Evolutionary conservation across 2,888 invertebrate genomes (phyloP).

Genomic region (Brachypalpus laphriformis): DNA sequence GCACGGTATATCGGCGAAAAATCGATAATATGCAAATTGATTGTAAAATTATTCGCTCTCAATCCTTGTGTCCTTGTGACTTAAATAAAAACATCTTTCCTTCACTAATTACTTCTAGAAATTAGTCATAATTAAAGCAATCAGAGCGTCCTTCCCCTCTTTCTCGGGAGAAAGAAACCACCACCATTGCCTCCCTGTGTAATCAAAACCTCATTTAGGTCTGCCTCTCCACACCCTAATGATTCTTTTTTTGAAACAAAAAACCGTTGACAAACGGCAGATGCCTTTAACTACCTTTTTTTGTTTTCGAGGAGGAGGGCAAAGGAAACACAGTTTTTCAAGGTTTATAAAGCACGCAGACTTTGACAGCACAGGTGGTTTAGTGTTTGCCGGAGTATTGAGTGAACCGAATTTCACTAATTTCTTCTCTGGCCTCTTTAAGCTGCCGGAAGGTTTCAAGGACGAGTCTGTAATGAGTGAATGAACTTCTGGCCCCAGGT

Average conservation of each 20-base stretch:
- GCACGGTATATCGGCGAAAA: background rate
- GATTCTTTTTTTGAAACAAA: background rate
- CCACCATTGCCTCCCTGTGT: background rate
- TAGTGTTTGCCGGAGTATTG: background rate
- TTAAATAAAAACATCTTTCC: background rate
- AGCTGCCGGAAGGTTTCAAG: background rate
- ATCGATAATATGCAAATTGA: conserved; percentile 58
- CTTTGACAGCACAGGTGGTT: conserved; percentile 28
- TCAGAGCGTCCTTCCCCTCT: background rate
- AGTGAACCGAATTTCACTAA: background rate
- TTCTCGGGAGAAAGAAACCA: background rate
- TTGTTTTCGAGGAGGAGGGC: background rate
- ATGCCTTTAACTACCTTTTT: conserved; percentile 17
- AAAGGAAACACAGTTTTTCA: background rate
- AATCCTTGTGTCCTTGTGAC: background rate
- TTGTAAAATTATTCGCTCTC: conserved; percentile 24
- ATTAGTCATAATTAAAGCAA: conserved; percentile 32
- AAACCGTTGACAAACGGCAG: conserved; percentile 2
- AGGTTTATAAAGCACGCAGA: conserved; percentile 25
- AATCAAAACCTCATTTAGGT: conserved; percentile 43
- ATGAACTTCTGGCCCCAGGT: background rate
- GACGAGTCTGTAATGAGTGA: background rate
- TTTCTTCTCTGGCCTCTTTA: background rate
- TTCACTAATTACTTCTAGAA: conserved; percentile 7
- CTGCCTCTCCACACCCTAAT: background rate